phyloP scores from a whole-genome alignment of 1,140 invertebrate species.

The Drosophila aff. region DNA sequence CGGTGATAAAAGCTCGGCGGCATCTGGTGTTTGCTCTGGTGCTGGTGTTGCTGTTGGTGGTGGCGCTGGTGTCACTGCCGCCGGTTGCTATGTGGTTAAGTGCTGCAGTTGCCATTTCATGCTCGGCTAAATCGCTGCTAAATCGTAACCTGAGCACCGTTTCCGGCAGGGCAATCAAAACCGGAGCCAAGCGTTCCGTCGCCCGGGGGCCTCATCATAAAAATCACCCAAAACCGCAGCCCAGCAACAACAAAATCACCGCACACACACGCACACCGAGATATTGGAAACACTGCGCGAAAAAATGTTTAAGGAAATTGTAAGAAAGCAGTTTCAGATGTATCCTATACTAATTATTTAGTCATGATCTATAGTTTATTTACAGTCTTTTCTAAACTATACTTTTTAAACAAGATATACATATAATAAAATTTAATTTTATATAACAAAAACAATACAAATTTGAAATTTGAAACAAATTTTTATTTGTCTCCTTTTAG shows the following conservation, averaged over 20 bases:
- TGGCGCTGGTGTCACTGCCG: constrained; percentile 18
- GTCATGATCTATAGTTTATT: too few relatives aligned
- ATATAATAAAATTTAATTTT: not conserved
- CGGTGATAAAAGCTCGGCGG: constrained; percentile 47
- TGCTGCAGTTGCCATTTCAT: constrained; percentile 72
- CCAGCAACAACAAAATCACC: constrained; percentile 32
- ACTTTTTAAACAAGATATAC: not conserved
- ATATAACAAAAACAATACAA: too few relatives aligned
- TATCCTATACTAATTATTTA: not conserved
- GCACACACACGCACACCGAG: constrained; percentile 3
- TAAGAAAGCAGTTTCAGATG: not conserved
- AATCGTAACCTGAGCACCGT: constrained; percentile 75
- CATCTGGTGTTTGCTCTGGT: constrained; percentile 28
- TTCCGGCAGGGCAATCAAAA: constrained; percentile 78
- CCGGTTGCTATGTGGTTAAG: constrained; percentile 60
- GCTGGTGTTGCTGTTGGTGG: constrained; percentile 17
- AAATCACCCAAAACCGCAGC: constrained; percentile 77
- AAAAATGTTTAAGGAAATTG: not conserved
- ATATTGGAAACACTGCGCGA: not conserved
- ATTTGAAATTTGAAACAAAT: too few relatives aligned
- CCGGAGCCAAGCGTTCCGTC: constrained; percentile 37
- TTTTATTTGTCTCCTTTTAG: too few relatives aligned
- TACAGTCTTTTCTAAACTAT: not conserved
- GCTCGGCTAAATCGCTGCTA: constrained; percentile 72
- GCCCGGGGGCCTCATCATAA: constrained; percentile 75